phyloP scores from a whole-genome alignment of 2,888 invertebrate species.

The Torymus texanus region DNA sequence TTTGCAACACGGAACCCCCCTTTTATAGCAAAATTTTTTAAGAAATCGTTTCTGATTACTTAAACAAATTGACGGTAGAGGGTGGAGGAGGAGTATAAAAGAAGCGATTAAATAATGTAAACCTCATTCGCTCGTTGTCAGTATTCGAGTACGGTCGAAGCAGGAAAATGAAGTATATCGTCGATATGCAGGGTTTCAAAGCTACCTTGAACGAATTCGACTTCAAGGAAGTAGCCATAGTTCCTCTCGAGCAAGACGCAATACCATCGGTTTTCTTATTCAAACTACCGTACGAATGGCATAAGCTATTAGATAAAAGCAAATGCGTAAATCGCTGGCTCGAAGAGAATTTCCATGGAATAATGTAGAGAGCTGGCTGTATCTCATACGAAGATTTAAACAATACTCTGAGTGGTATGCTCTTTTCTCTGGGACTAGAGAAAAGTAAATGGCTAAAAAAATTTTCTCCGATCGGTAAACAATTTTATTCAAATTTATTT shows the following conservation, averaged over 20 bases:
- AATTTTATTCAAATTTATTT: too few species aligned
- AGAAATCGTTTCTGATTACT: too few species aligned
- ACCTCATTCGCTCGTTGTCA: background rate
- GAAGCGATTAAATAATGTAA: background rate
- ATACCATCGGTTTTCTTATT: background rate
- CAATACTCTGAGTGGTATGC: background rate
- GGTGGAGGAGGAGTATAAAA: too few species aligned
- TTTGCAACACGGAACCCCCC: background rate
- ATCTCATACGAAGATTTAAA: conserved; percentile 42
- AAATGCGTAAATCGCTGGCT: conserved; percentile 22
- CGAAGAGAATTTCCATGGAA: conserved; percentile 42
- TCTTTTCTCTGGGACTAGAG: background rate
- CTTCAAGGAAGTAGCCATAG: background rate
- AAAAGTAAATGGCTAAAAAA: background rate
- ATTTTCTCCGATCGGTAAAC: too few species aligned
- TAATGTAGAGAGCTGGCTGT: conserved; percentile 24
- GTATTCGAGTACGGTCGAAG: too few species aligned
- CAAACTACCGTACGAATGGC: background rate
- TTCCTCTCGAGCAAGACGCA: background rate
- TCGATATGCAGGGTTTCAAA: conserved; percentile 5
- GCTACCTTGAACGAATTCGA: background rate
- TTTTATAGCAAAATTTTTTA: too few species aligned
- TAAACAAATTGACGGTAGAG: too few species aligned
- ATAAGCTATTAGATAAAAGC: background rate
- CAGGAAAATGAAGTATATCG: conserved; percentile 3